phyloP scores from a whole-genome alignment of 2,888 invertebrate species.

The Cosmorhoe ocellata region DNA sequence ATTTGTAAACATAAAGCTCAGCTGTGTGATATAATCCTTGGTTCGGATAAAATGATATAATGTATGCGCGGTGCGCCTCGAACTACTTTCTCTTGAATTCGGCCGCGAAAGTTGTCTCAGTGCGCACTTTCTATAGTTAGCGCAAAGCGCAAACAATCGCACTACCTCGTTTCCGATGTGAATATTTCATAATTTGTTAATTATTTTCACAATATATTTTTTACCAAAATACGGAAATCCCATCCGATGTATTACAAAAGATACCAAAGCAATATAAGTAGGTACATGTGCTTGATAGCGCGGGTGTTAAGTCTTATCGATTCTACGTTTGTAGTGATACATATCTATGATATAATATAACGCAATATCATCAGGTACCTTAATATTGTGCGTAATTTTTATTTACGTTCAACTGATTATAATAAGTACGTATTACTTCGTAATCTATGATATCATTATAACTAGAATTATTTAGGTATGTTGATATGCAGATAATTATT shows the following conservation, averaged over 20 bases:
- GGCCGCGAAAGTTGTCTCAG: conserved; percentile 80
- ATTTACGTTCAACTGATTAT: not conserved
- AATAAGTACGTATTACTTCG: not conserved
- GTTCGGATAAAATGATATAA: conserved; percentile 76
- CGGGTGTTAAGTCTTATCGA: conserved; percentile 21
- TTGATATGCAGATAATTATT: too few relatives aligned
- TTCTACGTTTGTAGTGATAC: conserved; percentile 28
- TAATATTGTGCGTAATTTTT: conserved; percentile 18
- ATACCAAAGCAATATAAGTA: too few relatives aligned
- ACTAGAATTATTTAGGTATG: not conserved
- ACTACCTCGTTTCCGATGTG: conserved; percentile 39
- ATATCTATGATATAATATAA: conserved; percentile 42
- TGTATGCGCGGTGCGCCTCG: conserved; percentile 71
- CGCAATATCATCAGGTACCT: not conserved
- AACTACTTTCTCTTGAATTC: conserved; percentile 81
- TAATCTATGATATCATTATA: conserved; percentile 8
- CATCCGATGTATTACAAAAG: not conserved
- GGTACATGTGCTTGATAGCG: conserved; percentile 14
- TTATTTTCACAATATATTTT: not conserved
- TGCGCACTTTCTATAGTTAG: conserved; percentile 76
- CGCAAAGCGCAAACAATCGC: conserved; percentile 53
- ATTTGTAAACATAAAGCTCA: conserved; percentile 45
- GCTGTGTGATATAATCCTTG: conserved; percentile 69
- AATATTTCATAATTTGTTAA: conserved; percentile 29
- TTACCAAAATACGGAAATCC: not conserved